Conservation (phyloP, 1,140 invertebrate genomes). For the Eumaeus atala region DNA sequence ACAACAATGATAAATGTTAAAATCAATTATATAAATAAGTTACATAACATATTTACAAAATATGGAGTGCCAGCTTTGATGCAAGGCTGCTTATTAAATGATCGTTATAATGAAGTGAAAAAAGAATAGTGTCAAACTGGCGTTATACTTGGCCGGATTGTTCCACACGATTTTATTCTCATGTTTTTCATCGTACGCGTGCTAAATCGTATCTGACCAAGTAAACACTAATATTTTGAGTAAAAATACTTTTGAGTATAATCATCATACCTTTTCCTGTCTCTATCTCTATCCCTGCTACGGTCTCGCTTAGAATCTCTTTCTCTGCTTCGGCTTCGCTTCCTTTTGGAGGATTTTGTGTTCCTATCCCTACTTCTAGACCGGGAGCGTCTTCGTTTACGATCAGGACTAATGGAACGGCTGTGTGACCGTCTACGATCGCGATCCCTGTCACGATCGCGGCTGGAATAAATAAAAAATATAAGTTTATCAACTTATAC, state of each 20-base stretch:
- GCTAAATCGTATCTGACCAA: no score
- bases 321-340: slow-evolving; percentile 68
- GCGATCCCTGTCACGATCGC: slow-evolving; percentile 59
- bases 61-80: no score
- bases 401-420: slow-evolving; percentile 75
- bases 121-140: neutral
- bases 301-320: slow-evolving; percentile 67
- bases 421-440: slow-evolving; percentile 65
- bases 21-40: no score
- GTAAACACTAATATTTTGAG: no score
- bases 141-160: neutral
- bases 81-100: no score
- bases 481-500: slow-evolving; percentile 11
- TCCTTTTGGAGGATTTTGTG: slow-evolving; percentile 67
- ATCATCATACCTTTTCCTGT: slow-evolving; percentile 33
- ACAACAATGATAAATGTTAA: no score
- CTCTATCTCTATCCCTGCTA: slow-evolving; percentile 62
- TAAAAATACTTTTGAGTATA: no score
- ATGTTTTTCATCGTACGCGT: no score
- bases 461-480: slow-evolving; percentile 29
- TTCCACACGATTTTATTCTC: no score
- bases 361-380: slow-evolving; percentile 78
- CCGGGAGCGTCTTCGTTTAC: slow-evolving; percentile 75
- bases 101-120: neutral
- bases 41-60: no score